Base-by-base conservation (phyloP, 2,888 invertebrate genomes). In the Tyria jacobaeae region DNA sequence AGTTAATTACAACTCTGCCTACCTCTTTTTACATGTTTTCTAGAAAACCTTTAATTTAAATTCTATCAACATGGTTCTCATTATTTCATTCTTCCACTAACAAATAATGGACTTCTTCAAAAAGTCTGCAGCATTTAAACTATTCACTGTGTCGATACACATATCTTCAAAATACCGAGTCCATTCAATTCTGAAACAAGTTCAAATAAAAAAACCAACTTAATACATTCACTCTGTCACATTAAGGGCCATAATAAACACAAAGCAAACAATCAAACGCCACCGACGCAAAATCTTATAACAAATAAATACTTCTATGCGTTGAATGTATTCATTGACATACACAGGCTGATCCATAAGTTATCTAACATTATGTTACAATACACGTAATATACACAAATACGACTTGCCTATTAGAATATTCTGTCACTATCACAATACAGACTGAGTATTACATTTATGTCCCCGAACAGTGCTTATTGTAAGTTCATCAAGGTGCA, bases 141-240 rank as follows among this genome's bases (percentile, higher is more conserved):
- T 17, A 52, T 37, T 27, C 17, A 31, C 34, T 55, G 31, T 34
- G 44, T 21, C 31, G 31, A 41, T 55, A 27, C 48, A 49, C 48
- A 44, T 44, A 15, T 49, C 48, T 49, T 44, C 6, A 35, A 48
- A 56, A 48, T 48, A 35, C 35, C 56, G 56, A 41, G 15, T 3
- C 66, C 68, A 64, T 73, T 71, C 66, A 75, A 70, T 70, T 70
- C 71, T 37, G 52, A 66, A 71, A 70, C 66, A 67, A 75, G 60
- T 41, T 57, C 12, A 71, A 68, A 70, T 68, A 64, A 80, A 83
- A n/a, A 84, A 85, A 82, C 82, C 80, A 79, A 66, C 70, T 79
- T 81, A 80, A 86, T 84, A 87, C 82, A 89, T 91, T 88, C 87
- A 75, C 64, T 56, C 87, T 90, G 91, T 91, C 91, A 91, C 89